Evolutionary conservation across 2,888 invertebrate species (phyloP), one percentile per base, ranked within the genome.

Genomic region (Sinopyrophorus schimmeli): DNA sequence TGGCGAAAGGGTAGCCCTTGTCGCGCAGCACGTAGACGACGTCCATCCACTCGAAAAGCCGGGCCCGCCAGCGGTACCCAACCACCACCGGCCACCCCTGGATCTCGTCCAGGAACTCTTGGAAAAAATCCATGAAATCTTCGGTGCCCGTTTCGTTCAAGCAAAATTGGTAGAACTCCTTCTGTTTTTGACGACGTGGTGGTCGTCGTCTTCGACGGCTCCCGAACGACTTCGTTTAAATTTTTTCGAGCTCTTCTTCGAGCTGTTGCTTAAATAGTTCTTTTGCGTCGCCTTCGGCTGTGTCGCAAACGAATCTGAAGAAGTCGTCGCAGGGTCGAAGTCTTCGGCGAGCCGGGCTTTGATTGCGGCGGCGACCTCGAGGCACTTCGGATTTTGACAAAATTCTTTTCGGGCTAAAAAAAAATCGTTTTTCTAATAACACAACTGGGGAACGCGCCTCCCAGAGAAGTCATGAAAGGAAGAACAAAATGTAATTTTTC

Each of bases 251-350:
- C 20, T 46, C 35, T 14, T 50, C 40, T 16, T 17, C 12, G 3
- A 42, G 11, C 15, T 48, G 35, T 4, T 20, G 16, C n/a, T 23
- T 3, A 5, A 44, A 31, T 34, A 46, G 20, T 7, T 32, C 40
- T 15, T 81, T 81, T 62, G 87, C 81, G 54, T 81, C 77, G 32
- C 82, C 82, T 1, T 80, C 78, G 56, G 84, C 84, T 34, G 86
- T 80, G 1, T 88, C 88, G 62, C 89, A 89, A 0, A 87, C 79
- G 64, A 85, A 89, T 55, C 81, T 75, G 69, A 88, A 88, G 71
- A 89, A 89, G 65, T 89, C 84, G 50, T 88, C 84, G 64, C 89
- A 89, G 0, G 89, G 89, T n/a, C n/a, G n/a, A n/a, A n/a, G n/a
- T n/a, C n/a, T n/a, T n/a, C n/a, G n/a, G n/a, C n/a, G n/a, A n/a